Base-by-base conservation (phyloP, 1,140 invertebrate genomes). In the Aethina tumida region DNA sequence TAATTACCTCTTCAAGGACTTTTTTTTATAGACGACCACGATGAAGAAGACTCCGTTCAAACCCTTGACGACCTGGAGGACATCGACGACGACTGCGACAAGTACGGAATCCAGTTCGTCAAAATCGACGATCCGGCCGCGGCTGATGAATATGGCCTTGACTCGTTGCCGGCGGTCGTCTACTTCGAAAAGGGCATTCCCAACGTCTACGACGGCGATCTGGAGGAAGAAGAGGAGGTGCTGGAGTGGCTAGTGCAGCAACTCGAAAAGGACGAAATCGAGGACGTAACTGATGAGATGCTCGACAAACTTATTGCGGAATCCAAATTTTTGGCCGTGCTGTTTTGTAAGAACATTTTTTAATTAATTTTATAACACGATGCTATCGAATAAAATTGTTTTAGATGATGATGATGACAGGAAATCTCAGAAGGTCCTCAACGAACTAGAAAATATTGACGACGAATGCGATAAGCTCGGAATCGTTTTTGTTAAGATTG, bases 261-360 rank as follows among this genome's bases (percentile, higher is more conserved):
- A 62, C 64, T 89, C 36, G 83, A 89, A 62, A 84, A 84, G 49
- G 90, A 94, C 64, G 88, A 94, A 73, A 94, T 94, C 52, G 90
- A 95, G 70, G 89, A 94, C 66, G 81, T 95, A 20, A 92, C 87
- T 25, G 88, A 91, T 63, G 86, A 91, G 67, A 92, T 93, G 84
- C 70, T 94, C 32, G 88, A 93, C 53, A 78, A 80, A 56, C 71
- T 94, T 30, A 81, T 94, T 36, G 85, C 85, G 54, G 84, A 91
- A 58, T 80, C 84, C 35, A 86, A 88, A 63, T 87, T 82, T 41
- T 70, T 95, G 42, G 88, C 88, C 34, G 90, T 93, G 39, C 68
- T 95, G 24, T 94, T 95, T 62, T 94, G 90, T 94, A 78, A 79
- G 81, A 73, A 14, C 38, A 25, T 5, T 24, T 28, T 33, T 33